These are phyloP conservation scores for Marisa cornuarietis DNA, from an alignment of 1,140 invertebrate genomes.

Conservation along the genomic window DNA sequence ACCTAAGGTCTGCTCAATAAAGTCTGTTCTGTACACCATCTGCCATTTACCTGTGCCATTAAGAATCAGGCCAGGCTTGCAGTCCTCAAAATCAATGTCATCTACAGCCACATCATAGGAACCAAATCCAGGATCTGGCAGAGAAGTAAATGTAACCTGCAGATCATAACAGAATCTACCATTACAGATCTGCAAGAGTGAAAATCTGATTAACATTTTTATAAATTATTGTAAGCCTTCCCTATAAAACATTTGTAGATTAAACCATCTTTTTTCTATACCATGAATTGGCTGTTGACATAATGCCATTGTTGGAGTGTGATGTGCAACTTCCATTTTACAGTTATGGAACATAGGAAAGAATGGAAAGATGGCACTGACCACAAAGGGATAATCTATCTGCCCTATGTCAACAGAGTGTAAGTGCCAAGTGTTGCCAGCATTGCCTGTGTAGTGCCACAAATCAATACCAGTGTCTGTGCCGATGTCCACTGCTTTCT, in stretches of 20 bases:
- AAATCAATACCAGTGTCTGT: conserved; percentile 10
- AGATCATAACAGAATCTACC: no score
- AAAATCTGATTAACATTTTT: no score
- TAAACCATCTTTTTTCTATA: no score
- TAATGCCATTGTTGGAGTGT: no score
- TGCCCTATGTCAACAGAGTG: conserved; percentile 49
- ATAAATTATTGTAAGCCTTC: no score
- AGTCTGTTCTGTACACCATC: no score
- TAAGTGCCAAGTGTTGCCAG: conserved; percentile 43
- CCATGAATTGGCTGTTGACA: no score
- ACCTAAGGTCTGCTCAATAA: no score
- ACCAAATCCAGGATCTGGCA: conserved; percentile 38
- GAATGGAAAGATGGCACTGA: conserved; percentile 13
- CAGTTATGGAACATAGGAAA: neutral
- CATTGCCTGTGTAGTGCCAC: conserved; percentile 26
- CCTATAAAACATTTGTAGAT: no score
- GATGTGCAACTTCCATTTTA: neutral
- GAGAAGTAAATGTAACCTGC: conserved; percentile 49
- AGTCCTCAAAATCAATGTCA: conserved; percentile 54
- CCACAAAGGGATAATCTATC: conserved; percentile 49
- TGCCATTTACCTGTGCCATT: conserved; percentile 21
- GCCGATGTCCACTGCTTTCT: conserved; percentile 34
- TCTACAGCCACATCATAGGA: conserved; percentile 57
- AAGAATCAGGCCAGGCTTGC: conserved; percentile 36
- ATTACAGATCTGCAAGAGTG: no score